phyloP scores from a whole-genome alignment of 2,113 vertebrate species.

The Poecilia latipinna region DNA sequence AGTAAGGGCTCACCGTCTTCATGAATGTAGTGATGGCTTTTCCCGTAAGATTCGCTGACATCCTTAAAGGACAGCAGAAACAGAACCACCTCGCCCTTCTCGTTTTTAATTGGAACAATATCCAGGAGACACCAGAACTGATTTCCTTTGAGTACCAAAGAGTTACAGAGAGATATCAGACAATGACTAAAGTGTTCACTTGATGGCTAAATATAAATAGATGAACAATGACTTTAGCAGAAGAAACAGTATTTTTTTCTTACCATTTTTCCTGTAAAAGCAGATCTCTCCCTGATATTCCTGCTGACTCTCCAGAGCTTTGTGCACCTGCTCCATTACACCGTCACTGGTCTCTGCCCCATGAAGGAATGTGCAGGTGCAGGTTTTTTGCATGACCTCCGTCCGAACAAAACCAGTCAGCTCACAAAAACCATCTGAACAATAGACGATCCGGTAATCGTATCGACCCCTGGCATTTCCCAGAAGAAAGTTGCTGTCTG shows the following conservation, averaged over 20 bases:
- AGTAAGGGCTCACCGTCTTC: conserved; percentile 80
- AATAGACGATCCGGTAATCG: conserved; percentile 95
- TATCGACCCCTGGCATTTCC: conserved; percentile 90
- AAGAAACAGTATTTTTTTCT: conserved; percentile 38
- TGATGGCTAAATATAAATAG: not conserved
- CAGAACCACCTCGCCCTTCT: conserved; percentile 94
- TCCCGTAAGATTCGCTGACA: conserved; percentile 84
- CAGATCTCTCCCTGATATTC: conserved; percentile 91
- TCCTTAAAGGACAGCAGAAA: conserved; percentile 98
- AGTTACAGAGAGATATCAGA: not conserved
- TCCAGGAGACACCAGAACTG: conserved; percentile 93
- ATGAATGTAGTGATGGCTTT: conserved; percentile 65
- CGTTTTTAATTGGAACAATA: conserved; percentile 96
- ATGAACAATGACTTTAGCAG: not conserved
- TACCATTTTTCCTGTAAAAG: conserved; percentile 93
- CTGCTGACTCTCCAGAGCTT: conserved; percentile 89
- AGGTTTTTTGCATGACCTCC: conserved; percentile 97
- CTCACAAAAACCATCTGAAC: conserved; percentile 96
- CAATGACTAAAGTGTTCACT: not conserved
- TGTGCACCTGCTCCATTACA: conserved; percentile 85
- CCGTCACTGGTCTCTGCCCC: conserved; percentile 89
- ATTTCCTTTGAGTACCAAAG: conserved; percentile 75
- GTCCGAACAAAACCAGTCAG: conserved; percentile 91
- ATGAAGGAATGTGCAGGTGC: conserved; percentile 90
- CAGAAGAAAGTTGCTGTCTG: conserved; percentile 98